Evolutionary conservation across 2,888 invertebrate species (phyloP).

Genomic region (Athalia circularis): DNA sequence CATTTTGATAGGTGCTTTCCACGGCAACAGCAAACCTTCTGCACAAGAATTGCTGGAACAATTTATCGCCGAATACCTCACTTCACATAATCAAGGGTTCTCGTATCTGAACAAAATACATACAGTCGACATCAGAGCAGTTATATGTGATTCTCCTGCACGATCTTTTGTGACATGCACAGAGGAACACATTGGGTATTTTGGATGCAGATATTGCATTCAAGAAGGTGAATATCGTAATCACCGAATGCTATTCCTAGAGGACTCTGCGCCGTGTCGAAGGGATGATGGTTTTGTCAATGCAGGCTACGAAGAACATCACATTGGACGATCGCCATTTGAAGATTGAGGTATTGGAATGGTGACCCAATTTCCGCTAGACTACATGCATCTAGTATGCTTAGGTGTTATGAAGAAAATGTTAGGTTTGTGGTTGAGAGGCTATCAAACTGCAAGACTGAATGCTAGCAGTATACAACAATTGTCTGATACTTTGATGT

Average conservation of each 20-base stretch:
- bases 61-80: constrained; percentile 39
- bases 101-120: too few species aligned
- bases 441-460: too few species aligned
- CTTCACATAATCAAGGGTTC: too few species aligned
- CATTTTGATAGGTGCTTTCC: constrained; percentile 46
- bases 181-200: constrained; percentile 56
- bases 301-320: constrained; percentile 40
- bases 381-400: constrained; percentile 13
- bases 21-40: constrained; percentile 43
- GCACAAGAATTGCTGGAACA: constrained; percentile 35
- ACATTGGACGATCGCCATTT: neutral
- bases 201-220: constrained; percentile 54
- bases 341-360: constrained; percentile 8
- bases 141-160: constrained; percentile 58
- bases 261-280: constrained; percentile 48
- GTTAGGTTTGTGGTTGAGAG: too few species aligned
- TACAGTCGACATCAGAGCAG: constrained; percentile 38
- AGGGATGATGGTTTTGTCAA: constrained; percentile 53
- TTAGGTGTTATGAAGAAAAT: constrained; percentile 1
- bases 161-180: constrained; percentile 52
- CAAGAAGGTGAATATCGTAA: constrained; percentile 53
- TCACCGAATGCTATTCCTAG: constrained; percentile 50
- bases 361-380: constrained; percentile 9
- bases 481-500: constrained; percentile 10
- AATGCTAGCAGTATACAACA: too few species aligned